Evolutionary conservation across 2,113 vertebrate genomes (phyloP), one percentile per base, ranked within the genome.

Genomic region (Bujurquina vittata): DNA sequence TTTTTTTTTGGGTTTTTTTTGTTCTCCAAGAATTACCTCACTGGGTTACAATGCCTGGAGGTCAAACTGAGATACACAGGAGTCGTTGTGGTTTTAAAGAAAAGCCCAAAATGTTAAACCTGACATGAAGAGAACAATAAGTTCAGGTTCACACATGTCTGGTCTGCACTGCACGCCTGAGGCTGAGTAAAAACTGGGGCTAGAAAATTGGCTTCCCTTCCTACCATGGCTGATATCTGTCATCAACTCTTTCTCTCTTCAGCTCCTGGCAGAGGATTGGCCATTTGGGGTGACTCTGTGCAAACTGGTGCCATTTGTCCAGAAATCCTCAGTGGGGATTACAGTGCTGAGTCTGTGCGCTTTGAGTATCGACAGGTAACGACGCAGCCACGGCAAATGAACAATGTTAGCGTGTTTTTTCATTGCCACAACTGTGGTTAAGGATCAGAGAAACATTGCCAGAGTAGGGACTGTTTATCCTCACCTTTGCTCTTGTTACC

Each of bases 301-400:
- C 89, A 99, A 99, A 93, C 81, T 99, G 81, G 96, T 99, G 59
- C 98, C 98, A n/a, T 99, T 99, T 93, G 96, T 99, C 87, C 98
- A 99, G 87, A 99, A 99, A 80, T 95, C 97, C 1, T 99, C 98
- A 0, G 97, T 99, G 89, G 98, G 98, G 40, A 99, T 99, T 93
- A 99, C 98, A 14, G 98, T 99, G 90, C 87, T 99, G 84, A 99
- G 98, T 90, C 95, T 99, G 46, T 99, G 98, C 61, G 98, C 98
- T 63, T 94, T 99, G 85, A 99, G 98, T 84, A 98, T 99, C 77
- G 98, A 99, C 91, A 98, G 98, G 98, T 99, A 94, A 82, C 75
- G 23, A 31, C 5, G 1, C 29, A 59, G 15, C 11, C 22, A 46
- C 54, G 40, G 33, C 40, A n/a, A 69, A 8, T 3, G 3, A 2